Percentiles rank a stretch among this genome's conserved stretches.
Conservation (phyloP, 2,797 vertebrate species). For the Cirrhinus molitorella region DNA sequence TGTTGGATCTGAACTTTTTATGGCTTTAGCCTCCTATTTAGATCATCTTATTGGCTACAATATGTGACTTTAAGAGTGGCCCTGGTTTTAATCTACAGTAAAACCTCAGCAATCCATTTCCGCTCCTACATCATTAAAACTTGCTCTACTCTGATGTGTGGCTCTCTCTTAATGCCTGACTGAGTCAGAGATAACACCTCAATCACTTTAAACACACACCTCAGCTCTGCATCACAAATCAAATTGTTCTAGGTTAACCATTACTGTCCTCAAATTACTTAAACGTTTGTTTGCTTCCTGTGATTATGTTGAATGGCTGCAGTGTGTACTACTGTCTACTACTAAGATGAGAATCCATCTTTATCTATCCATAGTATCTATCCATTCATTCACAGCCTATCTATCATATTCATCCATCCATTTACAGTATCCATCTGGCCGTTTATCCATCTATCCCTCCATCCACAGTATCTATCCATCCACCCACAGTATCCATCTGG, state of each 20-base stretch:
- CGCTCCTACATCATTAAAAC: constrained; percentile 1
- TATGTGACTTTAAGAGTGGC: neutral
- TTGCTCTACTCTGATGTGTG: constrained; percentile 18
- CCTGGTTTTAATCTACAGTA: constrained; percentile 10
- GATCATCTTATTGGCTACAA: constrained; percentile 18
- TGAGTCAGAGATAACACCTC: constrained; percentile 12
- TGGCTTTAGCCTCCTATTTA: constrained; percentile 10
- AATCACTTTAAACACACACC: constrained; percentile 13
- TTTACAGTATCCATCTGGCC: too few relatives aligned
- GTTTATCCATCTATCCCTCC: neutral
- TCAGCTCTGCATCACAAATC: neutral
- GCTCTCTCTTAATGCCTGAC: constrained; percentile 6
- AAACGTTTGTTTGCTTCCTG: neutral
- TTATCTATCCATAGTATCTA: neutral
- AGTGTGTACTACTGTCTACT: neutral
- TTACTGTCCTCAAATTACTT: neutral
- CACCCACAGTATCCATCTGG: neutral
- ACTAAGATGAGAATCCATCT: too few relatives aligned
- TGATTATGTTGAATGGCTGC: neutral
- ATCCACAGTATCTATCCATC: neutral
- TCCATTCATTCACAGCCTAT: neutral
- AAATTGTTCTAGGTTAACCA: neutral
- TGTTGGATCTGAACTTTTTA: constrained; percentile 12
- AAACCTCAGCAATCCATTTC: constrained; percentile 3
- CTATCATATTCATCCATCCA: neutral